A percentile compares a stretch with the other conserved stretches of the same genome.
These are phyloP conservation scores for Tetramorium alpestre DNA, from an alignment of 1,140 invertebrate genomes.

Conservation along the genomic window DNA sequence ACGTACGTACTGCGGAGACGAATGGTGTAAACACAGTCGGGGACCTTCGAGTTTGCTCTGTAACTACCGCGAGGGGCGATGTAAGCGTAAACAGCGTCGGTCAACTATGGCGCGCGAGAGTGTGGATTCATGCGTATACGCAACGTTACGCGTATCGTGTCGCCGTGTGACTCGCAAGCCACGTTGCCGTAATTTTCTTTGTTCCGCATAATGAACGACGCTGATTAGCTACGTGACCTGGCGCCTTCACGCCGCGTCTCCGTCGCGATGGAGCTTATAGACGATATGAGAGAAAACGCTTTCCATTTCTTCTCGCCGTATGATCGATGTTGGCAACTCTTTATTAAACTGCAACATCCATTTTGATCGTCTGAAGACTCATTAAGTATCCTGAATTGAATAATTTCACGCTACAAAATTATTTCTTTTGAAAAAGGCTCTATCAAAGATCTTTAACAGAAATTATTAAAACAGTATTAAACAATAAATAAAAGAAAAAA, in stretches of 20 bases:
- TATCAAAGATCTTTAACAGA: background rate
- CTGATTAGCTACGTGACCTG: conserved; percentile 75
- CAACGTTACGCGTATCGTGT: conserved; percentile 37
- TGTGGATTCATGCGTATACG: conserved; percentile 25
- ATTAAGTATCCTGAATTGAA: background rate
- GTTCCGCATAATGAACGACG: conserved; percentile 71
- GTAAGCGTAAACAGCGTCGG: conserved; percentile 31
- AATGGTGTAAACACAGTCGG: conserved; percentile 68
- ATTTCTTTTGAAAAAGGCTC: background rate
- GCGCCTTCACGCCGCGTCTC: conserved; percentile 53
- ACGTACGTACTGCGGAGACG: conserved; percentile 62
- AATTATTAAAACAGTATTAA: background rate
- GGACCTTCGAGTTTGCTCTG: conserved; percentile 48
- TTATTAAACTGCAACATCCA: background rate
- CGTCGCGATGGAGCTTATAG: conserved; percentile 17
- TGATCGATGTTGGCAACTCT: background rate
- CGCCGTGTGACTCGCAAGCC: conserved; percentile 27
- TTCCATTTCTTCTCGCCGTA: conserved; percentile 10
- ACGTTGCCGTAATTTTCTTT: conserved; percentile 68
- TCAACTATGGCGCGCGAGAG: background rate
- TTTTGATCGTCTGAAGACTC: background rate
- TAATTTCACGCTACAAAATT: background rate
- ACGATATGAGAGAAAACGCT: conserved; percentile 12
- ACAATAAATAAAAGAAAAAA: background rate
- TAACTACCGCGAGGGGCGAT: conserved; percentile 24